phyloP scores from a whole-genome alignment of 2,113 vertebrate species.

The Aldabrachelys gigantea region DNA sequence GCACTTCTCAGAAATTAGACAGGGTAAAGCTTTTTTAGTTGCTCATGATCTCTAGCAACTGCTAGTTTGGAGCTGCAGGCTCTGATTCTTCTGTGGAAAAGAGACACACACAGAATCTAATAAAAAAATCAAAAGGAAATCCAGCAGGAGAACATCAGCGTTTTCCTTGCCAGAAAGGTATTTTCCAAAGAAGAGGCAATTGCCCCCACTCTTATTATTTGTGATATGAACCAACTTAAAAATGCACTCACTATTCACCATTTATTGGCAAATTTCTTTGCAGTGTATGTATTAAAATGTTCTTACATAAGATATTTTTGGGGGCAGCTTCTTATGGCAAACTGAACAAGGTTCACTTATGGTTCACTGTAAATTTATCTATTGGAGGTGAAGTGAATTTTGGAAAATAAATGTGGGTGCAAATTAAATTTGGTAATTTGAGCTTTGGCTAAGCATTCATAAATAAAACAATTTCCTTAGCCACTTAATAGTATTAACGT shows the following conservation, averaged over 20 bases:
- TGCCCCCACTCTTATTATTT: not conserved
- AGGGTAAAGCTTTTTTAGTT: not conserved
- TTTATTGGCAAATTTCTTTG: not conserved
- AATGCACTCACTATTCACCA: not conserved
- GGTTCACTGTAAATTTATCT: not conserved
- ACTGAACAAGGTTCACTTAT: slow-evolving; percentile 25
- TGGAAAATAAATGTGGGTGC: not conserved
- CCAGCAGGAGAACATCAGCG: not conserved
- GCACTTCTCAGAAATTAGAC: not conserved
- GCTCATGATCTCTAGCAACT: not conserved
- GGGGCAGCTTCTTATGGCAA: not conserved
- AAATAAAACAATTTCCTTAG: not conserved
- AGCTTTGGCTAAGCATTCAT: not conserved
- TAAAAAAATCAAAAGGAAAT: not conserved
- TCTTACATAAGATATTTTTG: not conserved
- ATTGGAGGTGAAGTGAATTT: not conserved
- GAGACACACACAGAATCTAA: not conserved
- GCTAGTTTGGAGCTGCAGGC: not conserved
- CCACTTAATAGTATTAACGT: not conserved
- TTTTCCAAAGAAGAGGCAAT: not conserved
- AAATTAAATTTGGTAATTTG: not conserved
- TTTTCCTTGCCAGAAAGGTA: not conserved
- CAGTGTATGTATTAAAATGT: not conserved
- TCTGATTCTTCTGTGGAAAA: not conserved
- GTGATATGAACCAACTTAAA: not conserved